phyloP scores from a whole-genome alignment of 1,140 invertebrate species.

The Conus ventricosus region DNA sequence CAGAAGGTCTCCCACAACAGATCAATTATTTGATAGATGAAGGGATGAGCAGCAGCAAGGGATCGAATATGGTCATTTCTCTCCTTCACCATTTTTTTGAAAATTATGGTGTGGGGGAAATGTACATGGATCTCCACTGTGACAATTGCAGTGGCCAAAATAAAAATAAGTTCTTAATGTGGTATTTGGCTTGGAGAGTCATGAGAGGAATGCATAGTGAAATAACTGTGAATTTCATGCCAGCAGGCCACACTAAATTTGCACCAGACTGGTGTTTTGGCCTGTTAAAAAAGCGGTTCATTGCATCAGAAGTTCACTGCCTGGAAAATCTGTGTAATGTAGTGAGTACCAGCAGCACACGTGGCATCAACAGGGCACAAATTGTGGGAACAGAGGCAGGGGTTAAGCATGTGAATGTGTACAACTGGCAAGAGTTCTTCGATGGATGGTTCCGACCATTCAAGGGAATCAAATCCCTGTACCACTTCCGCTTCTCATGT shows the following conservation, averaged over 20 bases:
- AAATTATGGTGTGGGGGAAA: slow-evolving; percentile 52
- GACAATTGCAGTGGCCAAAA: slow-evolving; percentile 44
- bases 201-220: slow-evolving; percentile 40
- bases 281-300: slow-evolving; percentile 43
- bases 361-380: background rate
- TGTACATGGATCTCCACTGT: slow-evolving; percentile 33
- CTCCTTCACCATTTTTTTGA: slow-evolving; percentile 53
- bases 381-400: background rate
- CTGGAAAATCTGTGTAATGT: slow-evolving; percentile 29
- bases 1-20: slow-evolving; percentile 36
- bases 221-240: slow-evolving; percentile 45
- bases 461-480: background rate
- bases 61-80: slow-evolving; percentile 53
- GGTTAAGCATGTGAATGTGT: background rate
- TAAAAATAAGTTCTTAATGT: slow-evolving; percentile 56
- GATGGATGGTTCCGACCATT: background rate
- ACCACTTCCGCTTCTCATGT: background rate
- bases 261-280: slow-evolving; percentile 35
- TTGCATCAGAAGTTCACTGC: slow-evolving; percentile 36
- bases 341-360: background rate
- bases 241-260: slow-evolving; percentile 9
- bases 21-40: background rate
- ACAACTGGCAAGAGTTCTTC: background rate
- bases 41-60: slow-evolving; percentile 35
- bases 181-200: slow-evolving; percentile 58